These are phyloP conservation scores for Drepana arcuata DNA, from an alignment of 1,140 invertebrate species.

Conservation along the genomic window DNA sequence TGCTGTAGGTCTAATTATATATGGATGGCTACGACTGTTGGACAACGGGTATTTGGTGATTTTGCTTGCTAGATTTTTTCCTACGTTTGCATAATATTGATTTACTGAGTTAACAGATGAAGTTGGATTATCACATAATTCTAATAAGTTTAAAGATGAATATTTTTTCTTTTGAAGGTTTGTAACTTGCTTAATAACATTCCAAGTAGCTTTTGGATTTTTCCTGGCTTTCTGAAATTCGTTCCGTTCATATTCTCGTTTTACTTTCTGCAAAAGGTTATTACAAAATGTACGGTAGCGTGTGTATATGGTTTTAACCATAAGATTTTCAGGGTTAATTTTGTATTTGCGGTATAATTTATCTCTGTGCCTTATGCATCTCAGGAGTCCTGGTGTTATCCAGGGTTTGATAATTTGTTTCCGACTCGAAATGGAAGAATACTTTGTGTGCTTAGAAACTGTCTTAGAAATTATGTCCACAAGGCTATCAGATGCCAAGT, in stretches of 20 bases:
- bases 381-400: slow-evolving; percentile 5
- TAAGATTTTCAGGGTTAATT: slow-evolving; percentile 1
- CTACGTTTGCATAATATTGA: slow-evolving; percentile 5
- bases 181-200: slow-evolving; percentile 1
- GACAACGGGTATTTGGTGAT: neutral
- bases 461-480: neutral
- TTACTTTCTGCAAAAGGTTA: slow-evolving; percentile 3
- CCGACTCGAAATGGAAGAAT: too few relatives aligned
- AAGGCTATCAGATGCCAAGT: neutral
- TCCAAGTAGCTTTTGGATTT: slow-evolving; percentile 6
- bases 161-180: neutral
- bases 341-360: slow-evolving; percentile 9
- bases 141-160: neutral
- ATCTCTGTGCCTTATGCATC: slow-evolving; percentile 11
- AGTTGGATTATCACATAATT: neutral
- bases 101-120: slow-evolving; percentile 5
- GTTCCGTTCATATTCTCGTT: neutral
- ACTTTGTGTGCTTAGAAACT: neutral
- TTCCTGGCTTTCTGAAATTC: neutral
- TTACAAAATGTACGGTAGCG: slow-evolving; percentile 10
- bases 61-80: neutral
- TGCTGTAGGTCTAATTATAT: too few relatives aligned
- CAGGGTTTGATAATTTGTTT: slow-evolving; percentile 4
- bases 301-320: slow-evolving; percentile 2
- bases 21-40: neutral